These are phyloP conservation scores for Spodoptera littoralis DNA, from an alignment of 2,888 invertebrate genomes.

Conservation along the genomic window DNA sequence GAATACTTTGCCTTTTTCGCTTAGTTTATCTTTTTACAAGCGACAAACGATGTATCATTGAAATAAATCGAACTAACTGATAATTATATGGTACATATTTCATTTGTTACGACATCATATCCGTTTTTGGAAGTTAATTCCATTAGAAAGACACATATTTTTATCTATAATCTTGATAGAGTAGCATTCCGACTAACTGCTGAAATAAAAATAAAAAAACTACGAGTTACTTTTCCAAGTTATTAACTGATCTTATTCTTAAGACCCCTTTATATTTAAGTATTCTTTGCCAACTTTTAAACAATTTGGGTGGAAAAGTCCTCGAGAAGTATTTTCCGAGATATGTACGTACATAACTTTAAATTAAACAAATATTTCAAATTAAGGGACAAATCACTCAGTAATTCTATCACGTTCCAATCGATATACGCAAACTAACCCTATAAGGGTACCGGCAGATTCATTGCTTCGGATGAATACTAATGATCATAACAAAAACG, in stretches of 20 bases:
- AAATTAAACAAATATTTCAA: slow-evolving; percentile 16
- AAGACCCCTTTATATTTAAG: no score
- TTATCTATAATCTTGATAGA: no score
- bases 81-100: not conserved
- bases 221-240: no score
- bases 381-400: slow-evolving; percentile 16
- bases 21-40: slow-evolving; percentile 33
- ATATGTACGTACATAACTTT: not conserved
- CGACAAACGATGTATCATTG: slow-evolving; percentile 25
- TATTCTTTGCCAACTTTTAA: no score
- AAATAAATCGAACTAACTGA: slow-evolving; percentile 13
- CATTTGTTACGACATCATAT: not conserved
- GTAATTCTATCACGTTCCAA: slow-evolving; percentile 30
- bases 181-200: no score
- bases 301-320: no score
- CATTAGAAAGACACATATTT: not conserved
- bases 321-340: not conserved
- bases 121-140: not conserved
- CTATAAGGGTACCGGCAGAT: slow-evolving; percentile 48
- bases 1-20: slow-evolving; percentile 34
- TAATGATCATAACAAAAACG: slow-evolving; percentile 46
- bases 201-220: no score
- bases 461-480: slow-evolving; percentile 52
- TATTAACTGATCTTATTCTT: no score
- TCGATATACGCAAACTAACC: slow-evolving; percentile 43